A percentile compares a stretch with the other conserved stretches of the same genome.
Conservation (phyloP, 2,888 invertebrate genomes). For the Emmelina monodactyla region DNA sequence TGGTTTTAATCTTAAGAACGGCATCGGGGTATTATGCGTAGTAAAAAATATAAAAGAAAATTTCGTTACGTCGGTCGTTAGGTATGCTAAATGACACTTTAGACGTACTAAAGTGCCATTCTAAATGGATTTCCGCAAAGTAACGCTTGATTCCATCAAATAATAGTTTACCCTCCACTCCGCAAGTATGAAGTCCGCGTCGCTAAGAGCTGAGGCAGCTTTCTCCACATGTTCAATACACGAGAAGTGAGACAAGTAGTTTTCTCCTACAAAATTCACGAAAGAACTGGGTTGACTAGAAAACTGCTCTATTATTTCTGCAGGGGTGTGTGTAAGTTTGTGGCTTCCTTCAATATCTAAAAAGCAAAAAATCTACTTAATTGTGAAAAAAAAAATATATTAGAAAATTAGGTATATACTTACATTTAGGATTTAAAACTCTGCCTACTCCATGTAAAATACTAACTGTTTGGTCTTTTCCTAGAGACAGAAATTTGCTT, state of each 20-base stretch:
- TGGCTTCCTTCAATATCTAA: constrained; percentile 32
- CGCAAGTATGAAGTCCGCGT: constrained; percentile 72
- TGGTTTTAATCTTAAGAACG: too few species aligned
- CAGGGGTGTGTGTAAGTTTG: constrained; percentile 69
- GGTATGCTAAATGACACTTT: too few species aligned
- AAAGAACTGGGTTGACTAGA: constrained; percentile 71
- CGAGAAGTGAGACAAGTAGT: constrained; percentile 76
- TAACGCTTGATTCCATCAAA: too few species aligned
- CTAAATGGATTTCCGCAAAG: too few species aligned
- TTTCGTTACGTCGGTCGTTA: too few species aligned
- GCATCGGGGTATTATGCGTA: too few species aligned
- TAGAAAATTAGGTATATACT: constrained; percentile 6
- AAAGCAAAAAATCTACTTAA: constrained; percentile 13
- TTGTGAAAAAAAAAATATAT: too few species aligned
- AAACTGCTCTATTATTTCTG: constrained; percentile 72
- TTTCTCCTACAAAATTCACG: constrained; percentile 74
- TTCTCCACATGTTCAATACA: constrained; percentile 67
- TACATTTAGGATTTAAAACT: constrained; percentile 80
- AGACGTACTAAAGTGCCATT: too few species aligned
- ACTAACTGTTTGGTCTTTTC: constrained; percentile 74
- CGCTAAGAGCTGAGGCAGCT: constrained; percentile 73
- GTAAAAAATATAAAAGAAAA: too few species aligned
- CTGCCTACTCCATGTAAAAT: constrained; percentile 79
- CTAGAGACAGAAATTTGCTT: constrained; percentile 57
- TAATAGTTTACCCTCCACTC: constrained; percentile 72